Evolutionary conservation across 2,888 invertebrate genomes (phyloP), one percentile per base, ranked within the genome.

Genomic region (Thereva unica): DNA sequence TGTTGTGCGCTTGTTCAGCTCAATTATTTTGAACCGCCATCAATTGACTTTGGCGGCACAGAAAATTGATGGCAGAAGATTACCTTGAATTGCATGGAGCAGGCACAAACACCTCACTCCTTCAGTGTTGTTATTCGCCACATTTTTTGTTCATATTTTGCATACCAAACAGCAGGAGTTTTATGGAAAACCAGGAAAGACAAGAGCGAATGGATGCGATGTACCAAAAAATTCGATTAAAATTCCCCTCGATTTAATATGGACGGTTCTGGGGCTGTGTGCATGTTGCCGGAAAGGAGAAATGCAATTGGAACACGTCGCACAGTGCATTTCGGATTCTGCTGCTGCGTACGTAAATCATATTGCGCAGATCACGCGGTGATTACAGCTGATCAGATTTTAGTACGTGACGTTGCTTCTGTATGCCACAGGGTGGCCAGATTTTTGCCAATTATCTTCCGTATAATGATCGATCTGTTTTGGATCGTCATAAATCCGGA

Each of bases 321-420:
- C 59, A 47, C 10, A 10, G 38, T 49, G 47, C 47, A 56, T 56
- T 56, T 56, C 45, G 56, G 42, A 56, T 56, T 56, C 40, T 23
- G 59, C 63, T 52, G 50, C 40, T 63, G 23, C 23, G 23, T 23
- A 23, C 23, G 23, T 23, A 23, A 52, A 63, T 63, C 63, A 63
- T 34, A 65, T 55, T 37, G 42, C 64, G 54, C 64, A 49, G 37
- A 40, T 54, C 55, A 55, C 55, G 40, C 59, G 38, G 47, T 65
- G 65, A 65, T 65, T 65, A 56, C 65, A 45, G 34, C 55, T 65
- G 56, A 65, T 65, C 65, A 55, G 45, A 55, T 55, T 56, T 64
- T 35, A 41, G 42, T 65, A 65, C 65, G 65, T 65, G 65, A 65
- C 49, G 37, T 55, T 56, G 65, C 65, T 65, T 65, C 65, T 53